Percentiles rank a stretch among this genome's conserved stretches.
phyloP scores from a whole-genome alignment of 2,113 vertebrate genomes.

The Mus pahari region DNA sequence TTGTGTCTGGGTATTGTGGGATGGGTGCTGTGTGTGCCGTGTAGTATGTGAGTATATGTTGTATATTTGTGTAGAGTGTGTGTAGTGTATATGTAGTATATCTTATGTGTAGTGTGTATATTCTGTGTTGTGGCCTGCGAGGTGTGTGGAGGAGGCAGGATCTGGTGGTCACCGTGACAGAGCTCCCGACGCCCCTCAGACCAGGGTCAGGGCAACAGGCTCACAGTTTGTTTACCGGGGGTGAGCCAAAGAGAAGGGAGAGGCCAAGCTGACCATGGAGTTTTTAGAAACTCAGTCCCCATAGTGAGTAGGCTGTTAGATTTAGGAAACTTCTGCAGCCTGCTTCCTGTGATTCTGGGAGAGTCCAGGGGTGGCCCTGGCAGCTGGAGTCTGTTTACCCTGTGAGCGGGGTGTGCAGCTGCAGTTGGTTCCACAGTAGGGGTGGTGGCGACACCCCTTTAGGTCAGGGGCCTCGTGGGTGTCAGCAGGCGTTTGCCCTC shows the following conservation, averaged over 20 bases:
- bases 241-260: not conserved
- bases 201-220: not conserved
- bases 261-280: not conserved
- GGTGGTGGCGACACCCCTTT: not conserved
- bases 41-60: not conserved
- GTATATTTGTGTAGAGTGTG: not conserved
- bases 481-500: not conserved
- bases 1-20: not conserved
- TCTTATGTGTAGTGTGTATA: too few relatives aligned
- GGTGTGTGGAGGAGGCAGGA: not conserved
- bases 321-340: not conserved
- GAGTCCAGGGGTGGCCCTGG: not conserved
- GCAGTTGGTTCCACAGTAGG: not conserved
- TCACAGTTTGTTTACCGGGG: not conserved
- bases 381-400: not conserved
- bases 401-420: accelerated
- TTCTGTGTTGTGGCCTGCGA: too few relatives aligned
- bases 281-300: not conserved
- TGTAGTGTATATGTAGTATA: not conserved
- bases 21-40: not conserved
- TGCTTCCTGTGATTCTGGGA: slow-evolving; percentile 7
- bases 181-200: too few relatives aligned
- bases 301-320: not conserved
- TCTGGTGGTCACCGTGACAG: not conserved
- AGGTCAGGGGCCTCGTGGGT: not conserved